These are phyloP conservation scores for Chlorospingus flavigularis DNA, from an alignment of 2,797 vertebrate genomes.

Conservation along the genomic window DNA sequence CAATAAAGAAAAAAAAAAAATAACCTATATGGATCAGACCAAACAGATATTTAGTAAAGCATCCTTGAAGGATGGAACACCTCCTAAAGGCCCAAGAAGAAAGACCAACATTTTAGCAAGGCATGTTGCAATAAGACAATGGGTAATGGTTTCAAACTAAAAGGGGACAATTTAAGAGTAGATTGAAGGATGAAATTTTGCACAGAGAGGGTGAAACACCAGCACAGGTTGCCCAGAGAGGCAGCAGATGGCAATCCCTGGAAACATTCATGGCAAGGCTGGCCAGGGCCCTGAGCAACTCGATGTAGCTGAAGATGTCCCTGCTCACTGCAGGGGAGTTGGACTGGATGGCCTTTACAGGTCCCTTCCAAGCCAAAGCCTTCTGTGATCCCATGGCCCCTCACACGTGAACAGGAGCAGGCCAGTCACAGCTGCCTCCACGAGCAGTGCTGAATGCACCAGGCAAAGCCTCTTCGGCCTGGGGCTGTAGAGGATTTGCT, in stretches of 20 bases:
- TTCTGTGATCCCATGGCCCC: background rate
- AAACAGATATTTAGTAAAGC: background rate
- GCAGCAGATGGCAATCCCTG: background rate
- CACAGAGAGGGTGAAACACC: background rate
- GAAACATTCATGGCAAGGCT: background rate
- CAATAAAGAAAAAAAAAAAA: background rate
- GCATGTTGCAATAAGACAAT: background rate
- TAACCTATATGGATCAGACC: background rate
- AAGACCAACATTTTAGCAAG: background rate
- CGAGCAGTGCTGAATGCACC: rapidly evolving
- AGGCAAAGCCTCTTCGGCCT: background rate
- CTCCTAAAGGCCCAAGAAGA: background rate
- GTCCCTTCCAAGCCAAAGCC: background rate
- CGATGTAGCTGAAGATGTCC: background rate
- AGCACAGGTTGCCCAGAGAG: background rate
- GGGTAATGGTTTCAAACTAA: background rate
- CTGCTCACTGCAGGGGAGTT: background rate
- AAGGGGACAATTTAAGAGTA: background rate
- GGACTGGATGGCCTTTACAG: background rate
- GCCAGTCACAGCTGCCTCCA: background rate
- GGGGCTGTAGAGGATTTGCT: background rate
- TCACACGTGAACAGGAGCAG: background rate
- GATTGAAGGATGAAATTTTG: background rate
- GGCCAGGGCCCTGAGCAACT: background rate
- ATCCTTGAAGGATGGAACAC: background rate